Conservation (phyloP, 1,140 invertebrate species). For the Leptoteleia sp. region DNA sequence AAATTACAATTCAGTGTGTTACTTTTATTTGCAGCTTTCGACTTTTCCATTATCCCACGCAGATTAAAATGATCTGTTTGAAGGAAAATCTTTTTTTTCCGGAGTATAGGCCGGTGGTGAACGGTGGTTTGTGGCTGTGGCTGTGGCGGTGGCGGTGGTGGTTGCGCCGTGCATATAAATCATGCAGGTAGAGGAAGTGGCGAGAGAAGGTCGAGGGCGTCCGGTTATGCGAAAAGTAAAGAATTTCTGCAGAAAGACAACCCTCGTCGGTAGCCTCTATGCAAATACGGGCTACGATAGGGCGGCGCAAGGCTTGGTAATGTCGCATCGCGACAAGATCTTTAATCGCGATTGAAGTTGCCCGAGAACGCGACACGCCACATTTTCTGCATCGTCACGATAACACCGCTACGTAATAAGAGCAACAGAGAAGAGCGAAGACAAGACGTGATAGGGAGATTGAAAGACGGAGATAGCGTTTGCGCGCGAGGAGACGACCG, state of each 20-base stretch:
- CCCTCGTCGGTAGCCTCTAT: slow-evolving; percentile 63
- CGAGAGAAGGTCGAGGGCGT: slow-evolving; percentile 25
- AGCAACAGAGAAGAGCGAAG: slow-evolving; percentile 43
- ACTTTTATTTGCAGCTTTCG: too few species aligned
- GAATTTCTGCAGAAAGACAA: slow-evolving; percentile 63
- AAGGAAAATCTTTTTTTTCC: too few species aligned
- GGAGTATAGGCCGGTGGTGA: too few species aligned
- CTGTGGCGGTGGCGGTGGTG: neutral
- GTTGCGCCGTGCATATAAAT: slow-evolving; percentile 49
- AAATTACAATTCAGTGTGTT: too few species aligned
- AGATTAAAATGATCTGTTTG: too few species aligned
- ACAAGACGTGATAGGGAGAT: slow-evolving; percentile 39
- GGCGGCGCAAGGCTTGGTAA: slow-evolving; percentile 68
- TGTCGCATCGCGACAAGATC: slow-evolving; percentile 78
- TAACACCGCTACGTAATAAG: slow-evolving; percentile 69
- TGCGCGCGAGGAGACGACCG: neutral
- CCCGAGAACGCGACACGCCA: slow-evolving; percentile 73
- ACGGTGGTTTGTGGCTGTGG: too few species aligned
- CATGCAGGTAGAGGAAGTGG: slow-evolving; percentile 64
- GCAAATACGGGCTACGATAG: slow-evolving; percentile 72
- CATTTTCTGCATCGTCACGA: slow-evolving; percentile 70
- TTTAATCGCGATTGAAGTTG: slow-evolving; percentile 77
- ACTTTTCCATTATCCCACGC: too few species aligned
- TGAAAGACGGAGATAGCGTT: slow-evolving; percentile 43
- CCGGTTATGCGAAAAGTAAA: slow-evolving; percentile 63